phyloP scores from a whole-genome alignment of 2,797 vertebrate species.

The Ataeniobius toweri region DNA sequence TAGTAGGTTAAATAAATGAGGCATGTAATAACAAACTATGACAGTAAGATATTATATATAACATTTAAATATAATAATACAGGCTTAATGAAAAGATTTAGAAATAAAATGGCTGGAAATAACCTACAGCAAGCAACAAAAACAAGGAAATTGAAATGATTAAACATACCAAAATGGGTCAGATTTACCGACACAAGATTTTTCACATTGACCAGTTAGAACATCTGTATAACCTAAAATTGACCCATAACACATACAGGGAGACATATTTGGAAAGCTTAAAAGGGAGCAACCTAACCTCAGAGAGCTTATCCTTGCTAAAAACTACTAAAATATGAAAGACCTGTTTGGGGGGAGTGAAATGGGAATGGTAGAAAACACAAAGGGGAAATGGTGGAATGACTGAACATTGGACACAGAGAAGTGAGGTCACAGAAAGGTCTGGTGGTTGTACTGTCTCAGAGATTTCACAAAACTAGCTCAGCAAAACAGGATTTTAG shows the following conservation, averaged over 20 bases:
- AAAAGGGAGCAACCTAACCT: slow-evolving; percentile 50
- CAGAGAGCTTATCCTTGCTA: slow-evolving; percentile 42
- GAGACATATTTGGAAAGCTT: slow-evolving; percentile 22
- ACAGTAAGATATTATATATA: background rate
- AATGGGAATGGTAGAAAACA: slow-evolving; percentile 23
- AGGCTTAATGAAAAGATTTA: too few species aligned
- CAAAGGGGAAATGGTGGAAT: slow-evolving; percentile 20
- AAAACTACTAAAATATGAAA: slow-evolving; percentile 69
- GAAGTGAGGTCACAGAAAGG: slow-evolving; percentile 47
- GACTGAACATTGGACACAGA: slow-evolving; percentile 50
- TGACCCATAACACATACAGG: slow-evolving; percentile 8
- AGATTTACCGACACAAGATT: background rate
- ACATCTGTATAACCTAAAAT: background rate
- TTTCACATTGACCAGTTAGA: slow-evolving; percentile 4
- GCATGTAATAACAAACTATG: background rate
- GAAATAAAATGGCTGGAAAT: background rate
- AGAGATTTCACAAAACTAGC: slow-evolving; percentile 5
- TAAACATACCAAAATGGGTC: background rate
- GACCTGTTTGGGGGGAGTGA: slow-evolving; percentile 19
- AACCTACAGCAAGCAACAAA: background rate
- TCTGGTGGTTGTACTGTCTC: slow-evolving; percentile 37
- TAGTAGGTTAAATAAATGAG: background rate
- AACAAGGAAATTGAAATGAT: background rate
- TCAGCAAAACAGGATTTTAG: background rate
- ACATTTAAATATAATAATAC: background rate